Conservation (phyloP, 2,888 invertebrate genomes). For the Clivina fossor region DNA sequence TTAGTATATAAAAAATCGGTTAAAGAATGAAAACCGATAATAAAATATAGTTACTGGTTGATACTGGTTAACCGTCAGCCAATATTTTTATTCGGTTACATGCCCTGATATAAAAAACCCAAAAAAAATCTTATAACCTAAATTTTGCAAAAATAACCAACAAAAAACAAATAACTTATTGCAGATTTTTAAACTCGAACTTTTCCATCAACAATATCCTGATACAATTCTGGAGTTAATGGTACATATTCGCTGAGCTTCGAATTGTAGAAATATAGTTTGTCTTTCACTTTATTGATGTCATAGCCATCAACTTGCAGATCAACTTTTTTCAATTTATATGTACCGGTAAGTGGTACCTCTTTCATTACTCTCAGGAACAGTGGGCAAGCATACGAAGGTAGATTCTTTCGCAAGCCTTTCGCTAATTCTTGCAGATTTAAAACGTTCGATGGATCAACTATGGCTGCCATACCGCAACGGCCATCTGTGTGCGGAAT, state of each 20-base stretch:
- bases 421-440: slow-evolving; percentile 62
- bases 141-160: not conserved
- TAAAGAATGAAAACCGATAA: no score
- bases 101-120: no score
- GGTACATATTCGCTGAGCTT: slow-evolving; percentile 46
- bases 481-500: slow-evolving; percentile 79
- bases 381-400: slow-evolving; percentile 84
- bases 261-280: slow-evolving; percentile 65
- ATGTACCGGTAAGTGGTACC: slow-evolving; percentile 85
- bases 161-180: not conserved
- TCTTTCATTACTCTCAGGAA: slow-evolving; percentile 79
- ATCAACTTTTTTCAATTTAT: slow-evolving; percentile 88
- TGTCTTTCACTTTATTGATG: slow-evolving; percentile 65
- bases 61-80: no score
- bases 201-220: slow-evolving; percentile 47
- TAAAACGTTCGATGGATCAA: slow-evolving; percentile 65
- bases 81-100: no score
- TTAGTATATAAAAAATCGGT: no score
- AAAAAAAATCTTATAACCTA: not conserved
- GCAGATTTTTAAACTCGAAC: slow-evolving; percentile 36
- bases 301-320: slow-evolving; percentile 85
- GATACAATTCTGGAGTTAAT: slow-evolving; percentile 45
- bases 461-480: slow-evolving; percentile 92
- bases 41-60: no score
- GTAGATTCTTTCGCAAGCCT: slow-evolving; percentile 71